phyloP scores from a whole-genome alignment of 2,888 invertebrate genomes.

The Rhingia campestris region DNA sequence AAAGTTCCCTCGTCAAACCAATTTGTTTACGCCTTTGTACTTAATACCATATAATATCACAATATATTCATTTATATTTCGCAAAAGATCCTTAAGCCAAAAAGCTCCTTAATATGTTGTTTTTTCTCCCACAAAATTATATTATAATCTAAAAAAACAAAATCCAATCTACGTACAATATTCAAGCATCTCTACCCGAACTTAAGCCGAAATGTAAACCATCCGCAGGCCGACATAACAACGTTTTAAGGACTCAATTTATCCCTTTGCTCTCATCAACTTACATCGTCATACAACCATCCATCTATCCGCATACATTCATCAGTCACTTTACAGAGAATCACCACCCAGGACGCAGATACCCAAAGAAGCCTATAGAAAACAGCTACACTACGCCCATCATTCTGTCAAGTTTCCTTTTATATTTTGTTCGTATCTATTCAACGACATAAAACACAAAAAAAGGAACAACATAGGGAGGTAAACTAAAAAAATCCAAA shows the following conservation, averaged over 20 bases:
- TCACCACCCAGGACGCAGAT: slow-evolving; percentile 7
- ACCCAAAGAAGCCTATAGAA: slow-evolving; percentile 27
- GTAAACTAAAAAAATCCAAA: slow-evolving; percentile 13
- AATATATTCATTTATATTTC: too few species aligned
- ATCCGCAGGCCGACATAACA: slow-evolving; percentile 1
- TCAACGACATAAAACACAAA: slow-evolving; percentile 35
- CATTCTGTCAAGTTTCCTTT: slow-evolving; percentile 16
- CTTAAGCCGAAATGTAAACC: slow-evolving; percentile 13
- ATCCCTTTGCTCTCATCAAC: slow-evolving; percentile 20
- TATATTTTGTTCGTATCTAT: slow-evolving; percentile 5
- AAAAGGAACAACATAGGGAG: slow-evolving; percentile 3
- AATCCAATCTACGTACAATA: neutral
- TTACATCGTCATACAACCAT: slow-evolving; percentile 18
- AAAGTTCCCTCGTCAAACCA: too few species aligned
- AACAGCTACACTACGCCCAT: slow-evolving; percentile 12
- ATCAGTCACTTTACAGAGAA: slow-evolving; percentile 38
- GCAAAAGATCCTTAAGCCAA: too few species aligned
- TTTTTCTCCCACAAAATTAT: neutral
- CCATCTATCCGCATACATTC: slow-evolving; percentile 31
- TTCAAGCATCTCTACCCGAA: neutral
- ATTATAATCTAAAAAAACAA: neutral
- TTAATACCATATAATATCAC: too few species aligned
- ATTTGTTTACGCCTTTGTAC: too few species aligned
- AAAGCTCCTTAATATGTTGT: too few species aligned
- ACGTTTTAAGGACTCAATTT: slow-evolving; percentile 27